phyloP scores from a whole-genome alignment of 2,113 vertebrate genomes.

The Vulpes vulpes region DNA sequence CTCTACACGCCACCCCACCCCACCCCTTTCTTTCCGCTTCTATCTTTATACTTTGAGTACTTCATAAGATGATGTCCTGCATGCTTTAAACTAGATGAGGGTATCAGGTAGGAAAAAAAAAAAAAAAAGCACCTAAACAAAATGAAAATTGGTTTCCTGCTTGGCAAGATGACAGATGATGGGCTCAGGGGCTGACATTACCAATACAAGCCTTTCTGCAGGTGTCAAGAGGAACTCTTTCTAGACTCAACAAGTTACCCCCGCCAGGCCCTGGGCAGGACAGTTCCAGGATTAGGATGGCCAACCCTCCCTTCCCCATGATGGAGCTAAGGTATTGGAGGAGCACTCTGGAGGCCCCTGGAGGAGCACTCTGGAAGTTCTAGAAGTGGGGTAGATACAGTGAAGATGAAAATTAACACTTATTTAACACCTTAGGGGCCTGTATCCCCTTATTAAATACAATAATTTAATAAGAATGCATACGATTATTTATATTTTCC shows the following conservation, averaged over 20 bases:
- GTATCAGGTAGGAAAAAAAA: constrained; percentile 31
- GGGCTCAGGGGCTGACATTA: background rate
- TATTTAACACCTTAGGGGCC: background rate
- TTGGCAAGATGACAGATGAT: constrained; percentile 61
- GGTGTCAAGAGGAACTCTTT: background rate
- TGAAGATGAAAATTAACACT: background rate
- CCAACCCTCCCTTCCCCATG: background rate
- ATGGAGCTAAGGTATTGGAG: background rate
- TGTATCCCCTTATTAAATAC: background rate
- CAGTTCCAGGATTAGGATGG: background rate
- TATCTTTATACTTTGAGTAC: constrained; percentile 70
- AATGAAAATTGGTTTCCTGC: constrained; percentile 53
- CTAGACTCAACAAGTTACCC: background rate
- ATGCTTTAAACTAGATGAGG: constrained; percentile 46
- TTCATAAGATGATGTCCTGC: constrained; percentile 46
- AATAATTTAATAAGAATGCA: background rate
- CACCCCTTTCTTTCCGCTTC: background rate
- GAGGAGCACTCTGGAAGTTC: background rate
- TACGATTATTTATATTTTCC: constrained; percentile 13
- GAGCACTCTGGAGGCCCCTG: background rate
- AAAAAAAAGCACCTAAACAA: constrained; percentile 57
- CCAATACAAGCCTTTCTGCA: background rate
- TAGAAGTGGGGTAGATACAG: background rate
- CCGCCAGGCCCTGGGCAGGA: background rate
- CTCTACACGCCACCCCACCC: background rate